These are phyloP conservation scores for Ptiloglossa arizonensis DNA, from an alignment of 1,140 invertebrate genomes.

Conservation along the genomic window DNA sequence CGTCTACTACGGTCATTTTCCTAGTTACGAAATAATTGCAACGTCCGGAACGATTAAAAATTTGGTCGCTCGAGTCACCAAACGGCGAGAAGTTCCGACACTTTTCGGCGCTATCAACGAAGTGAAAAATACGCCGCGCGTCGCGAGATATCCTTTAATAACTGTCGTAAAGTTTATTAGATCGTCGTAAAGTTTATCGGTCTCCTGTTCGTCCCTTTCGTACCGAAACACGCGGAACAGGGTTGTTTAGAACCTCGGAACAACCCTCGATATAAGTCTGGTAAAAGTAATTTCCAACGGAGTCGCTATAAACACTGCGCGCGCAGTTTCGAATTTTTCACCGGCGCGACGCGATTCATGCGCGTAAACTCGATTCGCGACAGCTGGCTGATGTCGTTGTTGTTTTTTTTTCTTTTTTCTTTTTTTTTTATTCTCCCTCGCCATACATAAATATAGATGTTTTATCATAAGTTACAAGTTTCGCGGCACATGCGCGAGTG, in stretches of 20 bases:
- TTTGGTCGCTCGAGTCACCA: not conserved
- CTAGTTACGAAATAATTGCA: no score
- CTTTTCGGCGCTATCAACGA: not conserved
- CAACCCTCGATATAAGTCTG: not conserved
- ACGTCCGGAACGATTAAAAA: no score
- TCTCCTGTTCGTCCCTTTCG: not conserved
- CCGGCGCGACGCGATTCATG: not conserved
- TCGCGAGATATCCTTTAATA: not conserved
- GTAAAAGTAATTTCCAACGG: not conserved
- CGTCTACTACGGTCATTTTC: no score
- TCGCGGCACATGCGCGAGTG: constrained; percentile 7
- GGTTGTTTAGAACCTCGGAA: not conserved
- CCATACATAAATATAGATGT: constrained; percentile 35
- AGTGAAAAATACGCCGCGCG: not conserved
- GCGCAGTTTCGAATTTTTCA: not conserved
- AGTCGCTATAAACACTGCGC: no score
- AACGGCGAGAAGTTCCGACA: not conserved
- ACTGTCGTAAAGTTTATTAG: constrained; percentile 17
- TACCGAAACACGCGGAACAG: not conserved
- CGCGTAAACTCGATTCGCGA: not conserved
- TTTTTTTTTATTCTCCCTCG: no score
- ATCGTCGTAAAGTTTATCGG: constrained; percentile 8
- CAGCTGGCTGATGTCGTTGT: not conserved
- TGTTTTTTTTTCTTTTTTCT: no score
- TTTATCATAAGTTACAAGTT: constrained; percentile 37